Base-by-base conservation (phyloP, 2,113 vertebrate genomes). In the Tympanuchus pallidicinctus region DNA sequence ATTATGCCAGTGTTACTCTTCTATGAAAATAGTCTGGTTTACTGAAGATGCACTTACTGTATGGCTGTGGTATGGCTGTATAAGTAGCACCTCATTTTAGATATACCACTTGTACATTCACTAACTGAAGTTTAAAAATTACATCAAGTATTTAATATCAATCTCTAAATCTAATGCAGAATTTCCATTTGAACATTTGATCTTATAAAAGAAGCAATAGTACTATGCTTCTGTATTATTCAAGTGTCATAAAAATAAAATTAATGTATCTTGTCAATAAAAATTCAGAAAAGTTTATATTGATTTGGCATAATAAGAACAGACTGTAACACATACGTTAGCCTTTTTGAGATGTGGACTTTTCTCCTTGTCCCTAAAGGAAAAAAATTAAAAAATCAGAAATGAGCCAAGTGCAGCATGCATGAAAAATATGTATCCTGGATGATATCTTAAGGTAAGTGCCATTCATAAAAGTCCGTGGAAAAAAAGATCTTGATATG, bases 91-190 rank as follows among this genome's bases (percentile, higher is more conserved):
- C 18, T 75, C 52, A 32, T 18, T 72, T 80, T 5, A 76, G 13
- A 19, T 38, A 11, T 16, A 47, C 17, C 0, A 48, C 70, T 83
- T 65, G 25, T 57, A 48, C 45, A 15, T 69, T 76, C 56, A 14
- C 48, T 79, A 12, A 64, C 50, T 27, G 60, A 50, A 65, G 86
- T 79, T 25, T 60, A 60, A 3, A 83, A 42, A 6, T 10, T 60
- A 7, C 2, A 2, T 17, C 3, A 66, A 38, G 4, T 65, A 61
- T 80, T 64, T 52, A 0, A 34, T 32, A 8, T n/a, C 36, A n/a
- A 38, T 54, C 9, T 71, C 15, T 59, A 52, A 91, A 70, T 13
- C 22, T 73, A 43, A 7, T 16, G 42, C 42, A 43, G 42, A 34
- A 19, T 61, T 59, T 28, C 25, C 28, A 66, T 10, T 42, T 2